A percentile compares a stretch with the other conserved stretches of the same genome.
Conservation (phyloP, 2,113 vertebrate genomes). For the Poeciliopsis occidentalis region DNA sequence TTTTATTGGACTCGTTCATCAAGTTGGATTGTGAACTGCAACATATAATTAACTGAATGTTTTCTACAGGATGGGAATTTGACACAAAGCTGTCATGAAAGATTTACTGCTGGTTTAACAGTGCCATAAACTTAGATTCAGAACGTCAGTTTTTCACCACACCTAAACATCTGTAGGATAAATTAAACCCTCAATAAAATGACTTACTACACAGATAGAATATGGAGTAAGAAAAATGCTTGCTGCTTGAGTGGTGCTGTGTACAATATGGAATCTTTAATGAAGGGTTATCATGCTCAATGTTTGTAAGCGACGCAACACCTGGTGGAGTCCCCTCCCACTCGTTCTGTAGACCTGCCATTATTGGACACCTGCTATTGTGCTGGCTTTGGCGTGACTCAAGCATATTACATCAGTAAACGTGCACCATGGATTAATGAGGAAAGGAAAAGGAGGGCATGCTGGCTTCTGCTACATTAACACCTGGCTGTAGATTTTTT, state of each 20-base stretch:
- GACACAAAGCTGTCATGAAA: constrained; percentile 24
- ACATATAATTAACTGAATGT: constrained; percentile 43
- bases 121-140: constrained; percentile 42
- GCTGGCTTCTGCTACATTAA: constrained; percentile 57
- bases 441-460: constrained; percentile 61
- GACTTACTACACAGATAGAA: constrained; percentile 60
- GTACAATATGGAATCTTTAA: constrained; percentile 75
- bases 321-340: constrained; percentile 73
- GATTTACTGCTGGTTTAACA: constrained; percentile 59
- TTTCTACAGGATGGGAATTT: constrained; percentile 37
- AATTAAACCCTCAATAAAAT: constrained; percentile 63
- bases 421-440: constrained; percentile 62
- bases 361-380: constrained; percentile 75
- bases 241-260: constrained; percentile 58
- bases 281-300: constrained; percentile 74
- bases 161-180: constrained; percentile 31
- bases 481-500: constrained; percentile 70
- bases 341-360: constrained; percentile 57
- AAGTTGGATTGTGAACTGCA: constrained; percentile 14
- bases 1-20: constrained; percentile 10
- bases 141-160: constrained; percentile 50
- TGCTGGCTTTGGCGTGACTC: constrained; percentile 70
- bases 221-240: constrained; percentile 39
- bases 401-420: constrained; percentile 69
- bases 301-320: constrained; percentile 69